These are phyloP conservation scores for Halcyon smyrnensis DNA, from an alignment of 2,797 vertebrate genomes.

Conservation along the genomic window DNA sequence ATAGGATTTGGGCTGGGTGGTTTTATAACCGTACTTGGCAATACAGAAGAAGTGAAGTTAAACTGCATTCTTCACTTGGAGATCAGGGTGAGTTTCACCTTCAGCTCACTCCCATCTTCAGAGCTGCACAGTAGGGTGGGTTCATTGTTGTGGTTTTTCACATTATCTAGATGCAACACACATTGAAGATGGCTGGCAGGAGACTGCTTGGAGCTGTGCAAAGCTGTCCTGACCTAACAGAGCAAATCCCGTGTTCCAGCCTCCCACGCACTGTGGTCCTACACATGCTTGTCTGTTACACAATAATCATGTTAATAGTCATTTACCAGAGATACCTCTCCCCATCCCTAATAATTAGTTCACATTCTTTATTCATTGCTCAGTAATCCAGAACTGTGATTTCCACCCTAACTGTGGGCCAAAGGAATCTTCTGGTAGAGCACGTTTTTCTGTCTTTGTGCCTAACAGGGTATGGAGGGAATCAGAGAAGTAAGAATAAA, in stretches of 20 bases:
- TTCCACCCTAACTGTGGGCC: not conserved
- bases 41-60: not conserved
- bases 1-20: not conserved
- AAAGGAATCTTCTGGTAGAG: not conserved
- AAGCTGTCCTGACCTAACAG: conserved; percentile 2
- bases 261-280: not conserved
- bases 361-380: not conserved
- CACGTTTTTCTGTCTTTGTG: not conserved
- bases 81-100: not conserved
- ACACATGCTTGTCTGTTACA: not conserved
- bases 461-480: not conserved
- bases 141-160: conserved; percentile 23
- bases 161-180: not conserved
- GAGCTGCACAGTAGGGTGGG: not conserved
- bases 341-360: not conserved
- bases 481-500: not conserved
- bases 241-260: conserved; percentile 24
- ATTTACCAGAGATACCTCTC: not conserved
- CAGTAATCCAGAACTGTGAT: not conserved
- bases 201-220: not conserved
- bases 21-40: not conserved
- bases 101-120: not conserved
- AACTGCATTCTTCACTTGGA: not conserved
- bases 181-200: not conserved
- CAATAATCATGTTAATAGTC: not conserved